These are phyloP conservation scores for Caradrina kadenii DNA, from an alignment of 2,888 invertebrate species.

Conservation along the genomic window DNA sequence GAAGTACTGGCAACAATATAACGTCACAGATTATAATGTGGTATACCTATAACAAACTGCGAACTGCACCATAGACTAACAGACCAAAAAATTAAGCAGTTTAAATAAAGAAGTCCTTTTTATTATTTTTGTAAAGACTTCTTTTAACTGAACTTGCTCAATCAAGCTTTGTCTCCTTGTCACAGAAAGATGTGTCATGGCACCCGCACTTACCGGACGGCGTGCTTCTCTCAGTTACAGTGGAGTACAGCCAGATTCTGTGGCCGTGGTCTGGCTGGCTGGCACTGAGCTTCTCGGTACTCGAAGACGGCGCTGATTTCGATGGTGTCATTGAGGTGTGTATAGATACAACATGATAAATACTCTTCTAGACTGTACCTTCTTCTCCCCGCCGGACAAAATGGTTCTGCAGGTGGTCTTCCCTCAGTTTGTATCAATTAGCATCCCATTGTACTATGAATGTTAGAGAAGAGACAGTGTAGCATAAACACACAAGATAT, in stretches of 20 bases:
- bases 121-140: no score
- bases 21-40: conserved; percentile 1
- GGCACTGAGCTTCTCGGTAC: conserved; percentile 92
- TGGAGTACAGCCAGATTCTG: conserved; percentile 94
- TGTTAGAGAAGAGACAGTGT: not conserved
- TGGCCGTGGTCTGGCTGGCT: conserved; percentile 99
- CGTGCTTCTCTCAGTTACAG: conserved; percentile 94
- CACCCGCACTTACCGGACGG: conserved; percentile 97
- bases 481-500: not conserved
- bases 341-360: not conserved
- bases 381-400: no score
- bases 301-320: conserved; percentile 88
- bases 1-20: not conserved
- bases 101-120: no score
- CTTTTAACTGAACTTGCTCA: not conserved
- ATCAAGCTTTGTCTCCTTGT: not conserved
- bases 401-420: no score
- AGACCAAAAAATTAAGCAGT: no score
- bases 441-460: not conserved
- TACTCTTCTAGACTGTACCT: not conserved
- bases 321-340: conserved; percentile 85
- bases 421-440: no score
- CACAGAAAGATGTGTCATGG: conserved; percentile 93
- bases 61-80: not conserved
- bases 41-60: not conserved